Base-by-base conservation (phyloP, 2,888 invertebrate genomes). In the Mamestra brassicae region DNA sequence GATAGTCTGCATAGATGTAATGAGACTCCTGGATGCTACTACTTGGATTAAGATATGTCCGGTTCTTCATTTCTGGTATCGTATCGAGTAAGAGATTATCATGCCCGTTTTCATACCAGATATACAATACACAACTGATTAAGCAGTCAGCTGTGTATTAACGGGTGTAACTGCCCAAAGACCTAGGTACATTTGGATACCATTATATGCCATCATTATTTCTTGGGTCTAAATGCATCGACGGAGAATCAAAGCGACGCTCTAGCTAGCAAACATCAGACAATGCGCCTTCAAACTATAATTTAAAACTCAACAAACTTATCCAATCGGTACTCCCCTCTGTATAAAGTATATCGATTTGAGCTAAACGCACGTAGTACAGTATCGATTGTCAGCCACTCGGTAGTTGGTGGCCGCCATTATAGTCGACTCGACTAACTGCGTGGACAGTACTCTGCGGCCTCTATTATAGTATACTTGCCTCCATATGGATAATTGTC, bases 351-450 rank as follows among this genome's bases (percentile, higher is more conserved):
- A 42, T 75, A 75, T 81, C 63, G 81, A 78, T 76, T 60, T 15
- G 54, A 67, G 54, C 54, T 4, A 69, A 57, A 66, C 78, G 55
- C 79, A 82, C 58, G 70, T 70, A 63, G 55, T 57, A 60, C 62
- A 38, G 17, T 72, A 73, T 68, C 60, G 80, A 78, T 81, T 65
- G 67, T 50, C 55, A 62, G 55, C 34, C 45, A 50, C 42, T 55
- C 50, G 52, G 36, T 42, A 45, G 55, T 60, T 34, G 42, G 38
- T 50, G 34, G 45, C 54, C 38, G 52, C 57, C 47, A 34, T 55
- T 67, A 63, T 71, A 63, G 66, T 55, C 60, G n/a, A 11, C 52
- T 58, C 52, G 42, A 36, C 66, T 80, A 83, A 80, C 79, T 83
- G 84, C 80, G 79, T 66, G 50, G 62, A 64, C 71, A 62, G 26